Conservation (phyloP, 2,888 invertebrate genomes). For the Oligia fasciuncula region DNA sequence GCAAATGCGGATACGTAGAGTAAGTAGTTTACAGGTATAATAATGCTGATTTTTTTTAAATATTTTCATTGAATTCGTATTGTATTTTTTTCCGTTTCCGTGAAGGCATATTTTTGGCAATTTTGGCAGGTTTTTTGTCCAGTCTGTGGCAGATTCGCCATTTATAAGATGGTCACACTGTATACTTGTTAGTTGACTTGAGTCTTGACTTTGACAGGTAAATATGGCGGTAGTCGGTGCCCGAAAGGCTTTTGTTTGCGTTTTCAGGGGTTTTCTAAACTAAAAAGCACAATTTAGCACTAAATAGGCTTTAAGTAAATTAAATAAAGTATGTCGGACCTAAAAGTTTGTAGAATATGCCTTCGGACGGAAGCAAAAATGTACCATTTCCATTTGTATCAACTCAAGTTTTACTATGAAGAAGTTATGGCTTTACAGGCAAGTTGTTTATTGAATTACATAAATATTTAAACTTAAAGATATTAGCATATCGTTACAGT, state of each 20-base stretch:
- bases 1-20: too few relatives aligned
- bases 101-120: too few relatives aligned
- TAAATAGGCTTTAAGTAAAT: background rate
- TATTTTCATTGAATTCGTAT: too few relatives aligned
- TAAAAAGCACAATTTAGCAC: background rate
- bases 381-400: conserved; percentile 74
- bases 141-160: too few relatives aligned
- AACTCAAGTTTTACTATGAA: conserved; percentile 79
- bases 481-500: background rate
- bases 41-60: too few relatives aligned
- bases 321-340: conserved; percentile 68
- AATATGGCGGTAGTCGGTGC: conserved; percentile 45
- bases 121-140: too few relatives aligned
- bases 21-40: too few relatives aligned
- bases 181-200: conserved; percentile 3
- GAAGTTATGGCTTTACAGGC: conserved; percentile 78
- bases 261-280: conserved; percentile 11
- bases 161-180: too few relatives aligned
- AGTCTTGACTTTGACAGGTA: conserved; percentile 53
- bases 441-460: conserved; percentile 50
- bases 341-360: conserved; percentile 81
- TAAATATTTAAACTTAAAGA: background rate
- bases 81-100: too few relatives aligned
- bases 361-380: conserved; percentile 75
- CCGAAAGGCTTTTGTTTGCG: background rate